Evolutionary conservation across 2,113 vertebrate genomes (phyloP), one percentile per base, ranked within the genome.

Genomic region (Tachysurus fulvidraco): DNA sequence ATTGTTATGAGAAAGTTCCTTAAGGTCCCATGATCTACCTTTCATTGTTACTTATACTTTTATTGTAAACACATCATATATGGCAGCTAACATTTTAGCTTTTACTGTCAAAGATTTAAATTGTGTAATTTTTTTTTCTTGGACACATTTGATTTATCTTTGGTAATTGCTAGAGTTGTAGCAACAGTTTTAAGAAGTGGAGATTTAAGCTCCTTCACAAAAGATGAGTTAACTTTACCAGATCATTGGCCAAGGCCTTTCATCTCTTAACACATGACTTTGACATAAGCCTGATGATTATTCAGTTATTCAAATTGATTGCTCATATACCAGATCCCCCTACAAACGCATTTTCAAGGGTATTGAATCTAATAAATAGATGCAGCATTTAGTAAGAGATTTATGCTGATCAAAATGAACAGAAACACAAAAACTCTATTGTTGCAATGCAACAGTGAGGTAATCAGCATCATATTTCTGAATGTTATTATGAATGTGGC

Each of bases 231-330:
- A 67, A 21, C 67, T 57, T 55, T 69, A 55, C 50, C 65, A n/a
- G 67, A 30, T 84, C 52, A n/a, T 44, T 46, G 44, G 6, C 5
- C 23, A 60, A 76, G 25, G 17, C 21, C 36, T 60, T 84, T 76
- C 69, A 76, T 60, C 55, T 76, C 23, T 84, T 76, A 76, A 84
- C 83, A 59, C 36, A 60, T 76, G 0, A 8, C n/a, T 41, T 83
- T 60, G 23, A 59, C 54, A 21, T 21, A 16, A 28, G 21, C 16
- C 64, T 73, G 65, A 46, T 60, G 5, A 81, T 86, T 81, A 86
- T 81, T 57, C 25, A 84, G 46, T 11, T 74, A 71, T 44, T 83
- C 55, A 73, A 9, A 19, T 25, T 46, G 28, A 41, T 83, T 55
- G 17, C n/a, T 71, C 6, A 83, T 71, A 65, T 28, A 0, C 4